These are phyloP conservation scores for Dioctria rufipes DNA, from an alignment of 2,888 invertebrate genomes.

Conservation along the genomic window DNA sequence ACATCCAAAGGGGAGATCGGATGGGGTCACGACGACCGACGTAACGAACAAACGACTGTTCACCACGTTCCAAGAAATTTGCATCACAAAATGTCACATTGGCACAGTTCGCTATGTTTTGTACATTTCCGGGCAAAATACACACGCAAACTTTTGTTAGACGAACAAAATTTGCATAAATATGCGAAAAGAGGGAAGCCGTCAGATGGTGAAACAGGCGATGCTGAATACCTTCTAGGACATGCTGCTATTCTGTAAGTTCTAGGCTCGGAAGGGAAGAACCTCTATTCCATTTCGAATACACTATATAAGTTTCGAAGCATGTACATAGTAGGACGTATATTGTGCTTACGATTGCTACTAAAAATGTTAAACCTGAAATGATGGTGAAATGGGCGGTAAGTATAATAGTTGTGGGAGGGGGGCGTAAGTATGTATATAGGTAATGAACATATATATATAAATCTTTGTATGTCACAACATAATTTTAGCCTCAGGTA, in stretches of 20 bases:
- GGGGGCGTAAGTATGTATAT: no score
- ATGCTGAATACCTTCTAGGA: slow-evolving; percentile 3
- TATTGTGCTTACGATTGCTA: no score
- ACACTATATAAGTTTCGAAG: no score
- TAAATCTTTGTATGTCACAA: no score
- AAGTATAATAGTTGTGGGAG: no score
- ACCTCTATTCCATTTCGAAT: no score
- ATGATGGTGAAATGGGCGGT: no score
- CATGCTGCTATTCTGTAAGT: slow-evolving; percentile 1
- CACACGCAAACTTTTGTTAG: slow-evolving; percentile 43
- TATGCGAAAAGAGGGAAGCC: slow-evolving; percentile 47
- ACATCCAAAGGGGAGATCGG: slow-evolving; percentile 1
- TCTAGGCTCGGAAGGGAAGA: no score
- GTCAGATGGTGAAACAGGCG: slow-evolving; percentile 45
- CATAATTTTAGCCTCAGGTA: no score
- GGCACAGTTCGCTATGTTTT: neutral
- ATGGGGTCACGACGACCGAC: neutral
- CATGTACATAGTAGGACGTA: no score
- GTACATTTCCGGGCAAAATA: slow-evolving; percentile 25
- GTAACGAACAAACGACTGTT: neutral
- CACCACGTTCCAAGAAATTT: slow-evolving; percentile 6
- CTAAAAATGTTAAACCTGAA: no score
- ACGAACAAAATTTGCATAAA: slow-evolving; percentile 42
- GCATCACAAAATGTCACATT: slow-evolving; percentile 42
- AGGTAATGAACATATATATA: no score